phyloP scores from a whole-genome alignment of 2,888 invertebrate genomes.

The Tachystola acroxantha region DNA sequence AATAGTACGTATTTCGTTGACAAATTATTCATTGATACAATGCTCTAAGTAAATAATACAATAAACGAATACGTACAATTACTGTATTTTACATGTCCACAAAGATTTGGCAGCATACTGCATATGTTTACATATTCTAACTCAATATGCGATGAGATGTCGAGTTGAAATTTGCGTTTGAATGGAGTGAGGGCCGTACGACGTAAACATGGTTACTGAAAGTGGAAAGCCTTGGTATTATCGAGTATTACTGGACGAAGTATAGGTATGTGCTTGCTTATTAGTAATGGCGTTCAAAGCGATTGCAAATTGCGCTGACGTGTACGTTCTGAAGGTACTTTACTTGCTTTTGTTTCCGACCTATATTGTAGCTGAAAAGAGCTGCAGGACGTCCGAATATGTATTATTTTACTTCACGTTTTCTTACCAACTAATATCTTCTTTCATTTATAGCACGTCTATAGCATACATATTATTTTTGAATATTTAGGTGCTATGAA shows the following conservation, averaged over 20 bases:
- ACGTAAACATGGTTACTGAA: slow-evolving; percentile 51
- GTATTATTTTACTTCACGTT: too few species aligned
- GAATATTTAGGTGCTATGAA: too few species aligned
- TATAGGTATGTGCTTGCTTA: slow-evolving; percentile 32
- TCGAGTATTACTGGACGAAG: slow-evolving; percentile 40
- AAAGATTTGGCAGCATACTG: slow-evolving; percentile 1
- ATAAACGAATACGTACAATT: slow-evolving; percentile 3
- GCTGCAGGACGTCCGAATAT: too few species aligned
- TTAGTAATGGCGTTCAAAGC: slow-evolving; percentile 41
- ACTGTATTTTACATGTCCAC: slow-evolving; percentile 1
- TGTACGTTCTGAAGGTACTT: neutral
- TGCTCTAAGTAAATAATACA: slow-evolving; percentile 8
- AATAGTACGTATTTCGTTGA: slow-evolving; percentile 23
- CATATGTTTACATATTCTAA: slow-evolving; percentile 1
- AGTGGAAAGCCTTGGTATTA: slow-evolving; percentile 73
- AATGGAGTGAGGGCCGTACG: slow-evolving; percentile 27
- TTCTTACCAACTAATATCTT: too few species aligned
- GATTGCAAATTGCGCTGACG: slow-evolving; percentile 41
- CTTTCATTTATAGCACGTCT: too few species aligned
- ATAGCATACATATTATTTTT: too few species aligned
- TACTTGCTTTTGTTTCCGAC: neutral
- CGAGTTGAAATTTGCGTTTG: slow-evolving; percentile 36
- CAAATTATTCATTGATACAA: slow-evolving; percentile 15
- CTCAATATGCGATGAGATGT: slow-evolving; percentile 12
- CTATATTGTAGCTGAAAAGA: too few species aligned